Base-by-base conservation (phyloP, 2,113 vertebrate species). In the Trematomus loennbergii region DNA sequence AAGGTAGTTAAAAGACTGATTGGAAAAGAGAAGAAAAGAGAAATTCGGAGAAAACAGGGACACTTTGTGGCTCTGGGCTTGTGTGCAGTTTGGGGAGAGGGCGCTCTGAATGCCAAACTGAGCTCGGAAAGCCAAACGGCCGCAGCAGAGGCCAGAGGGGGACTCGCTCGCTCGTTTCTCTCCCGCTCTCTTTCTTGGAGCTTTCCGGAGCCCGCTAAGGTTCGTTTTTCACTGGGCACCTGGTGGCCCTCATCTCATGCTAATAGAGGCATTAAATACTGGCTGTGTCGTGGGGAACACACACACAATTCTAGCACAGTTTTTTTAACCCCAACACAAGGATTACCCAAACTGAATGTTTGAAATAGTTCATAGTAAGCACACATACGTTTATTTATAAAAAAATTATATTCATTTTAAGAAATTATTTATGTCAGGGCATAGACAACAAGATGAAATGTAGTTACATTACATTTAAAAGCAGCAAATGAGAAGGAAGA, bases 71-170 rank as follows among this genome's bases (percentile, higher is more conserved):
- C 84, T 70, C 62, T 29, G 9, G 33, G 82, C 57, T 57, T 66
- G 71, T 81, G 78, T 71, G 69, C 29, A 72, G 64, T 85, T 52
- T 40, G 69, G 66, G 86, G 72, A 85, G 88, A 75, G 84, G 70
- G 78, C 62, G 75, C 62, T 78, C 62, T 78, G 93, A 94, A 94
- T 95, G 91, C 85, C 92, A 94, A 92, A 88, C 81, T 84, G 60
- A 77, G 83, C 46, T 71, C 76, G 36, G n/a, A 65, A 70, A 84
- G 80, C 87, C 86, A 86, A 87, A 79, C 17, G 55, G 59, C 82
- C 76, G 68, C 74, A 83, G 77, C 78, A 82, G 87, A 74, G 65
- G 40, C 82, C 50, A 78, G 65, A 66, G 68, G 65, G 79, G 73
- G 81, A 71, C 80, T 86, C 86, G 68, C 79, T 79, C 77, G 17